phyloP scores from a whole-genome alignment of 2,888 invertebrate genomes.

The Allygus modestus region DNA sequence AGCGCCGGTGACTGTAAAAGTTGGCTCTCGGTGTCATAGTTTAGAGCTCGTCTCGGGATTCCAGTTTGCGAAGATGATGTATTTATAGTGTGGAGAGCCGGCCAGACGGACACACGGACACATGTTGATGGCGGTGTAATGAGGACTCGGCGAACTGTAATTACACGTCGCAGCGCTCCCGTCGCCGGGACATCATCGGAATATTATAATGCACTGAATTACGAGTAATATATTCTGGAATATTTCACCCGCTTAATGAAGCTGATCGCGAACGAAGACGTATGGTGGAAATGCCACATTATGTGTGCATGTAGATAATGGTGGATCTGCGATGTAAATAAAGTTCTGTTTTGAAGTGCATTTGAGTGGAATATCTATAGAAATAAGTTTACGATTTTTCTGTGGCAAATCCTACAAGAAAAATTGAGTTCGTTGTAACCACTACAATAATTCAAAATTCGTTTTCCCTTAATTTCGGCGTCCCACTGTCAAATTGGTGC shows the following conservation, averaged over 20 bases:
- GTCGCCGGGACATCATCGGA: neutral
- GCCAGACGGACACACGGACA: neutral
- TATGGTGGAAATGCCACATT: neutral
- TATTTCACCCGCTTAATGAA: neutral
- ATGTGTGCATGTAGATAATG: too few relatives aligned
- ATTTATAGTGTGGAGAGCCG: conserved; percentile 25
- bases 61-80: conserved; percentile 54
- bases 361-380: too few relatives aligned
- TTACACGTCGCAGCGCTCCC: neutral
- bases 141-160: neutral
- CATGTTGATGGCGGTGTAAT: conserved; percentile 4
- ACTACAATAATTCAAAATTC: too few relatives aligned
- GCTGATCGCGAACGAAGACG: neutral
- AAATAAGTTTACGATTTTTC: too few relatives aligned
- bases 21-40: conserved; percentile 24
- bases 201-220: conserved; percentile 5
- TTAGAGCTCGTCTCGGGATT: conserved; percentile 23
- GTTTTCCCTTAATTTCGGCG: too few relatives aligned
- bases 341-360: too few relatives aligned
- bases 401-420: too few relatives aligned
- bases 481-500: too few relatives aligned
- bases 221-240: neutral
- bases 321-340: too few relatives aligned
- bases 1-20: conserved; percentile 54
- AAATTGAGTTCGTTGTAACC: too few relatives aligned